These are phyloP conservation scores for Notoglanidium macrostoma DNA, from an alignment of 2,797 vertebrate genomes.

Conservation along the genomic window DNA sequence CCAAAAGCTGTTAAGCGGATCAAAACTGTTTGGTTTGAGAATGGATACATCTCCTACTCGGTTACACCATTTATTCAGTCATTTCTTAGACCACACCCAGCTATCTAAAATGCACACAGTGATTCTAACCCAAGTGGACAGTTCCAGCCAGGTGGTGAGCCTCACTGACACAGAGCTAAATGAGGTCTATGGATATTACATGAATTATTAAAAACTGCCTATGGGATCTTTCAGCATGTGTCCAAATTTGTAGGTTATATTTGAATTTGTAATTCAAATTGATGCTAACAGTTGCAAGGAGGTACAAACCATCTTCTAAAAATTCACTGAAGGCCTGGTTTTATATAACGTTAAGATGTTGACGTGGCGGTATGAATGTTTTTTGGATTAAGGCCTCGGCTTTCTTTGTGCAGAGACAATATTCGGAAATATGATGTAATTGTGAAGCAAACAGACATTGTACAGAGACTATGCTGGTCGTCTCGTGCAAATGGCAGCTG, in stretches of 20 bases:
- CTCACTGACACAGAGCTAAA: slow-evolving; percentile 38
- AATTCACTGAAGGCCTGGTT: slow-evolving; percentile 29
- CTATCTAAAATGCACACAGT: not conserved
- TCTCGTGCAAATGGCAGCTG: not conserved
- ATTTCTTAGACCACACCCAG: not conserved
- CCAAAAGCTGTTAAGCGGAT: not conserved
- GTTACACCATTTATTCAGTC: not conserved
- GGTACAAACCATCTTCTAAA: slow-evolving; percentile 51
- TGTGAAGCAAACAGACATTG: not conserved
- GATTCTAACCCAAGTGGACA: slow-evolving; percentile 61
- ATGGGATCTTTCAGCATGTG: slow-evolving; percentile 61
- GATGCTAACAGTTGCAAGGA: slow-evolving; percentile 59
- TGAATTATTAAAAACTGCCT: slow-evolving; percentile 62
- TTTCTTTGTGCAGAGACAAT: not conserved
- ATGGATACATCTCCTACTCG: not conserved
- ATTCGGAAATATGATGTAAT: not conserved
- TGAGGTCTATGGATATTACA: slow-evolving; percentile 59
- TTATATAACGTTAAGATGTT: slow-evolving; percentile 33
- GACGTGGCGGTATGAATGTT: slow-evolving; percentile 42
- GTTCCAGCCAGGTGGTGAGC: slow-evolving; percentile 60
- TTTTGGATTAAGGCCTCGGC: not conserved
- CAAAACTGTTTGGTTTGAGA: not conserved
- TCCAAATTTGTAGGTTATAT: slow-evolving; percentile 63
- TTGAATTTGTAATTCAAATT: slow-evolving; percentile 70
- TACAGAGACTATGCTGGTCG: not conserved